Conservation (phyloP, 2,113 vertebrate genomes). For the Salminus brasiliensis region DNA sequence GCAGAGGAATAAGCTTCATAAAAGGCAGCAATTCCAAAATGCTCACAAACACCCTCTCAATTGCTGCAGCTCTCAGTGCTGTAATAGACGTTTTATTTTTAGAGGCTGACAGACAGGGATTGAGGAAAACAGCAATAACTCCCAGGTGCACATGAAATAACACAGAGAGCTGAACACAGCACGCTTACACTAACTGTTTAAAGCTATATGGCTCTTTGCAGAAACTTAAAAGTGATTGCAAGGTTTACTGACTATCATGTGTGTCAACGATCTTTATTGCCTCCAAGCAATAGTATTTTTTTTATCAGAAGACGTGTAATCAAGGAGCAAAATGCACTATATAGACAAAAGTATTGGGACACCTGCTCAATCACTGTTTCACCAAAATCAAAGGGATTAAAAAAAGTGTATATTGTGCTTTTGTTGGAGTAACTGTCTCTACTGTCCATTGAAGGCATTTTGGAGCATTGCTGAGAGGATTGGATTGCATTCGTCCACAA, state of each 20-base stretch:
- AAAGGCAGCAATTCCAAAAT: conserved; percentile 5
- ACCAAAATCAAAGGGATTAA: no score
- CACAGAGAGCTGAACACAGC: background rate
- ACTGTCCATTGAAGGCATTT: no score
- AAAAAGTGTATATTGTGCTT: no score
- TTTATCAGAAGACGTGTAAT: background rate
- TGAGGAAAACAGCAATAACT: conserved; percentile 11
- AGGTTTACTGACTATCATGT: background rate
- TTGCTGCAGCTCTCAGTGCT: background rate
- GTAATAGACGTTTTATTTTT: background rate
- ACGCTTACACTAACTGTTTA: background rate
- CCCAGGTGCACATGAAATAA: conserved; percentile 5
- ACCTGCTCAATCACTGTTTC: no score
- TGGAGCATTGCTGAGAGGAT: no score
- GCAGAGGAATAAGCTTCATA: background rate
- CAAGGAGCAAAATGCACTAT: background rate
- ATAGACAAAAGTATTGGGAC: no score
- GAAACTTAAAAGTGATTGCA: background rate
- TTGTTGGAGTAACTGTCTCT: no score
- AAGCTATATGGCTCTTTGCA: background rate
- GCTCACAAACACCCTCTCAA: background rate
- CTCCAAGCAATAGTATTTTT: background rate
- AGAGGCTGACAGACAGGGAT: conserved; percentile 11
- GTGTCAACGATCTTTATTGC: background rate
- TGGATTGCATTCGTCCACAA: no score